Evolutionary conservation across 53 echinoderm and acorn worm genomes (phyloP), one percentile per base, ranked within the genome.

Genomic region (Holothuria scabra): DNA sequence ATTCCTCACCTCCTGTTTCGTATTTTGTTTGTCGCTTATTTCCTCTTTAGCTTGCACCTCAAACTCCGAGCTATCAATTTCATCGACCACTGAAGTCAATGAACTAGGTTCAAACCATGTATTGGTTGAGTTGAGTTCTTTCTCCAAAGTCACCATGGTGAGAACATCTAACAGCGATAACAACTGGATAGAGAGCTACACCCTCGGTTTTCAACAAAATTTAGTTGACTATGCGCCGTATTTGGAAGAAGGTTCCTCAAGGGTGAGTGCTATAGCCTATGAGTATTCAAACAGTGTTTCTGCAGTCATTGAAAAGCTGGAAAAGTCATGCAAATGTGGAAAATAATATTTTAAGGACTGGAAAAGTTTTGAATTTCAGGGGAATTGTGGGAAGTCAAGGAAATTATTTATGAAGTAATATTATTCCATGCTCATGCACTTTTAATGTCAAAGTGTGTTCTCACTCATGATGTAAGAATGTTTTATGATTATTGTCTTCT

Each of bases 121-220:
- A 19, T 18, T 29, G 59, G 60, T 94, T 3, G 82, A 52, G 16
- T 57, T 94, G 46, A 31, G 31, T 2, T 89, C 86, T 0, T 66
- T 94, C 20, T 52, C 80, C 26, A 89, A 60, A 23, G 87, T 94
- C 10, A 91, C 91, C 35, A 75, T 92, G 89, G 86, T 94, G 10
- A 46, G 89, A 20, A 91, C 91, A 46, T n/a, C 84, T 13, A 89
- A 81, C 0, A 65, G 3, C 0, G 37, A 56, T 4, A 38, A 12
- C 26, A 80, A 66, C 1, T 94, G 89, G 89, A 71, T 91, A 0
- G 52, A 81, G 38, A 62, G 75, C 3, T 94, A 91, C 66, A 46
- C 80, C 24, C 18, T 94, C 31, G 86, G 83, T 67, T 94, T 94
- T 87, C 91, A 88, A 35, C 91, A 91, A 49, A 94, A 94, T 81